These are phyloP conservation scores for Ataeniobius toweri DNA, from an alignment of 2,797 vertebrate species.

Conservation along the genomic window DNA sequence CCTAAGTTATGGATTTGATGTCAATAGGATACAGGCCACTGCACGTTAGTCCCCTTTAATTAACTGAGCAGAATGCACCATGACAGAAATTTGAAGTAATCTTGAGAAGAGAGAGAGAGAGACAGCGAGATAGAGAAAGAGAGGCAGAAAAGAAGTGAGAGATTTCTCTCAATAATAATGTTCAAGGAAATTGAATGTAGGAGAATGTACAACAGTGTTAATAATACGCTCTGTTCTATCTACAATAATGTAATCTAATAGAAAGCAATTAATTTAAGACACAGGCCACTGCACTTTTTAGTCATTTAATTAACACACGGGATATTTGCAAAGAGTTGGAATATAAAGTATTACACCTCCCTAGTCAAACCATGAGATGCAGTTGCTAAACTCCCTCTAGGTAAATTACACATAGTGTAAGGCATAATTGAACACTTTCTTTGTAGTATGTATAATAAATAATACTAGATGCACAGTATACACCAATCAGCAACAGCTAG, in stretches of 20 bases:
- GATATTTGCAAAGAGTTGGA: conserved; percentile 76
- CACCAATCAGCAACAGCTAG: conserved; percentile 1
- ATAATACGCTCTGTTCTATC: conserved; percentile 81
- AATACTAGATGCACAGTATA: conserved; percentile 4
- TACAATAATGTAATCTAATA: conserved; percentile 84
- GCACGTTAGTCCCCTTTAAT: conserved; percentile 84
- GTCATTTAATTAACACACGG: conserved; percentile 84
- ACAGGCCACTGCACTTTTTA: conserved; percentile 86
- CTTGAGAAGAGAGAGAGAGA: conserved; percentile 60
- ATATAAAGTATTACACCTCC: conserved; percentile 77
- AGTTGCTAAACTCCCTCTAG: conserved; percentile 54
- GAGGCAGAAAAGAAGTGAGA: conserved; percentile 54
- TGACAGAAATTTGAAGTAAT: conserved; percentile 79
- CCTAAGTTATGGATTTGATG: conserved; percentile 83
- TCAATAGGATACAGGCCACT: conserved; percentile 83
- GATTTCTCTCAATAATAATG: conserved; percentile 80
- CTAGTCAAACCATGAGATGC: conserved; percentile 64
- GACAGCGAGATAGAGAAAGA: conserved; percentile 40
- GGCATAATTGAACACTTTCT: conserved; percentile 47
- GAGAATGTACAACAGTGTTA: conserved; percentile 86
- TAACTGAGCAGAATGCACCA: conserved; percentile 81
- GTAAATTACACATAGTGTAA: conserved; percentile 56
- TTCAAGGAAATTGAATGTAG: conserved; percentile 87
- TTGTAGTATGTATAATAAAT: conserved; percentile 25
- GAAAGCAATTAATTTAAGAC: conserved; percentile 88